Conservation (phyloP, 2,888 invertebrate genomes). For the Harpalus rubripes region DNA sequence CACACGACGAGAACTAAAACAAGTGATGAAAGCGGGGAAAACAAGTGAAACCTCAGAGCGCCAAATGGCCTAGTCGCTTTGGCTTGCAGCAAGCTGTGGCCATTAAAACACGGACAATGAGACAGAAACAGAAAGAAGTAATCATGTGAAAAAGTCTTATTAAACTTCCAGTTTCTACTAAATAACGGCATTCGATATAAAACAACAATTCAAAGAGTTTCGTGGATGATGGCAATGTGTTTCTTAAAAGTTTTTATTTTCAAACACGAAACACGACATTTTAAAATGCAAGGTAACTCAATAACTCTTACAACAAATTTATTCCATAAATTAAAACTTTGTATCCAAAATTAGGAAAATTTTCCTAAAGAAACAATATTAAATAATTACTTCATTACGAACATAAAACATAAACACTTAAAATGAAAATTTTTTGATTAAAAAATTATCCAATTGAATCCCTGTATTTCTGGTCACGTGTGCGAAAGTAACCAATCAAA, state of each 20-base stretch:
- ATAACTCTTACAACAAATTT: too few relatives aligned
- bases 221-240: neutral
- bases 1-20: conserved; percentile 8
- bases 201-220: neutral
- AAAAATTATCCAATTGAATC: too few relatives aligned
- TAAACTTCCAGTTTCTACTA: conserved; percentile 18
- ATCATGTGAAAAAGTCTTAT: conserved; percentile 28
- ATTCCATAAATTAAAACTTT: too few relatives aligned
- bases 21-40: conserved; percentile 38
- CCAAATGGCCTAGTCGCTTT: conserved; percentile 24
- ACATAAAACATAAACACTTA: too few relatives aligned
- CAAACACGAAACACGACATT: too few relatives aligned
- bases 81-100: conserved; percentile 2
- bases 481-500: too few relatives aligned
- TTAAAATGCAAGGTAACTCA: too few relatives aligned
- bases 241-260: neutral
- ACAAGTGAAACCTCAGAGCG: conserved; percentile 25
- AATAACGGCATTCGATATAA: conserved; percentile 22
- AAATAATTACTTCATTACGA: too few relatives aligned
- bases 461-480: too few relatives aligned
- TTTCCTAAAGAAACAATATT: too few relatives aligned
- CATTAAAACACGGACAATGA: conserved; percentile 30
- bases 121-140: conserved; percentile 4
- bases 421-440: too few relatives aligned
- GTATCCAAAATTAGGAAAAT: too few relatives aligned